Conservation (phyloP, 2,113 vertebrate genomes). For the Vimba vimba region DNA sequence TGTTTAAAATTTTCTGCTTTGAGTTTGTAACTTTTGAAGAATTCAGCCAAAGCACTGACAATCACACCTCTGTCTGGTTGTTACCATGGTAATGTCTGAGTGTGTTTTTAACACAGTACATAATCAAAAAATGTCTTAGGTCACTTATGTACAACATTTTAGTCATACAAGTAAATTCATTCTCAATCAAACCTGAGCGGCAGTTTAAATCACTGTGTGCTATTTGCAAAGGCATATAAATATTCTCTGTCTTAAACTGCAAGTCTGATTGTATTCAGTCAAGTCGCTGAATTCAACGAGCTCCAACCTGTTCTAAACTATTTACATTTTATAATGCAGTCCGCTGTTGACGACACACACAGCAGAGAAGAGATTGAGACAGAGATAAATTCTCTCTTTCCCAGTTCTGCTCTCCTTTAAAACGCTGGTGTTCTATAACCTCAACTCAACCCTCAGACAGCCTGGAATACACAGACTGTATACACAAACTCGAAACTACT, state of each 20-base stretch:
- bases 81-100: slow-evolving; percentile 7
- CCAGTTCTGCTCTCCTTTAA: not conserved
- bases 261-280: not conserved
- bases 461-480: not conserved
- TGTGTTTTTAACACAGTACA: slow-evolving; percentile 7
- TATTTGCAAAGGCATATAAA: not conserved
- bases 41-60: slow-evolving; percentile 10
- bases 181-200: not conserved
- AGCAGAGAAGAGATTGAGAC: not conserved
- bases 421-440: not conserved
- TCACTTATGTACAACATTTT: not conserved
- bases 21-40: slow-evolving; percentile 12
- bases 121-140: slow-evolving; percentile 2
- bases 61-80: not conserved
- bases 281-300: not conserved
- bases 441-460: not conserved
- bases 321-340: not conserved
- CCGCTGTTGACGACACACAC: not conserved
- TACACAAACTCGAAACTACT: not conserved
- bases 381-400: not conserved
- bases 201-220: not conserved
- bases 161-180: not conserved
- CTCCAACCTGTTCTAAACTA: not conserved
- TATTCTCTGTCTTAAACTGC: not conserved
- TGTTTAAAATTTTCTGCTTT: not conserved